Percentiles rank a stretch among this genome's conserved stretches.
These are phyloP conservation scores for Polyommatus iphigenia DNA, from an alignment of 2,888 invertebrate genomes.

Conservation along the genomic window DNA sequence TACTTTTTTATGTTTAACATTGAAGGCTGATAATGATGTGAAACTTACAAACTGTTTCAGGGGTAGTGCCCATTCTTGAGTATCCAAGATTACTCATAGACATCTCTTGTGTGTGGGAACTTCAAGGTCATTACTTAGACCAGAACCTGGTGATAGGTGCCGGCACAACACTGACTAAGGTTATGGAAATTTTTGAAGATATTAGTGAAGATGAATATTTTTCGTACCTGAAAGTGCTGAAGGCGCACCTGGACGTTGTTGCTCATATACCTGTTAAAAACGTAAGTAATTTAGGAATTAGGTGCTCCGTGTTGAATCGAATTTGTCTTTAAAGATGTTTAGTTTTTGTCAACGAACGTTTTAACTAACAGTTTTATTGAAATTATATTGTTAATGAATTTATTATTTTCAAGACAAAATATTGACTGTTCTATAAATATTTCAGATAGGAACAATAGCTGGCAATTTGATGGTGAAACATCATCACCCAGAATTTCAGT, in stretches of 20 bases:
- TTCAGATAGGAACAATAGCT: conserved; percentile 81
- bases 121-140: conserved; percentile 68
- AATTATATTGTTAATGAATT: background rate
- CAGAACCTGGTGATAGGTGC: conserved; percentile 80
- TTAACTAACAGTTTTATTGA: background rate
- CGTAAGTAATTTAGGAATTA: conserved; percentile 68
- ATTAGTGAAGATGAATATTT: conserved; percentile 68
- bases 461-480: conserved; percentile 85
- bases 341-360: too few species aligned
- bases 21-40: background rate
- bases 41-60: conserved; percentile 46
- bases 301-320: background rate
- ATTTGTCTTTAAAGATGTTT: too few species aligned
- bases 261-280: conserved; percentile 88
- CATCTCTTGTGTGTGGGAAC: conserved; percentile 78
- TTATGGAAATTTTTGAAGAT: conserved; percentile 72
- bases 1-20: background rate
- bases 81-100: conserved; percentile 82
- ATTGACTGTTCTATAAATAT: background rate
- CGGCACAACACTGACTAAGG: conserved; percentile 78
- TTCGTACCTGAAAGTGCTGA: conserved; percentile 79
- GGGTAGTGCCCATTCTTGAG: conserved; percentile 64
- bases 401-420: background rate
- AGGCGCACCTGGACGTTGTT: conserved; percentile 83
- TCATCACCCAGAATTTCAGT: conserved; percentile 80